phyloP scores from a whole-genome alignment of 2,797 vertebrate genomes.

The Mus spretus region DNA sequence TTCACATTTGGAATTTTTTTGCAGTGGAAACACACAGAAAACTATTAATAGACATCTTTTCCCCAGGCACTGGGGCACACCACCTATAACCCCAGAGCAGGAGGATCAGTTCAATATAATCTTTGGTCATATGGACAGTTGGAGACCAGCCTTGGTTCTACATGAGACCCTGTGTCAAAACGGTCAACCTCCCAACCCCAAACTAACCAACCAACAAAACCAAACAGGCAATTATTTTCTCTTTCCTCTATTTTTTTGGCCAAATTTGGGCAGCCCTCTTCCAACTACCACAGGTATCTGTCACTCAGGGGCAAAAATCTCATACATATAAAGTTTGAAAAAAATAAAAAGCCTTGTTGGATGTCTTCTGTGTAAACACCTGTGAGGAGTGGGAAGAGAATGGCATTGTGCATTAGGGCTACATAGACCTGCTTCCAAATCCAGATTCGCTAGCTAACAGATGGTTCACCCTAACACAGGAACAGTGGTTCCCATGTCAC shows the following conservation, averaged over 20 bases:
- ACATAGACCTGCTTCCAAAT: background rate
- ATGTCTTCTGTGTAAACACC: background rate
- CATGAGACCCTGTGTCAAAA: background rate
- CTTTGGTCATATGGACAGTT: background rate
- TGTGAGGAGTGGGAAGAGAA: background rate
- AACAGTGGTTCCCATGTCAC: background rate
- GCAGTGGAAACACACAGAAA: conserved; percentile 13
- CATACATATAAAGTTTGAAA: background rate
- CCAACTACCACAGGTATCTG: background rate
- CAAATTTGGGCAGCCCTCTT: background rate
- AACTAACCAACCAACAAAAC: background rate
- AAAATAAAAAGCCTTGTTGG: background rate
- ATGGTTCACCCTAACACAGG: background rate
- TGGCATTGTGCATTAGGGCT: background rate
- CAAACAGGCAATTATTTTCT: background rate
- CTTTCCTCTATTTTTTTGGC: background rate
- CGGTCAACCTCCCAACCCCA: background rate
- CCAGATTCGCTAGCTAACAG: background rate
- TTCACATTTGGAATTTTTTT: background rate
- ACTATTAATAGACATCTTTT: background rate
- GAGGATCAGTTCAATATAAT: background rate
- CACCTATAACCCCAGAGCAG: background rate
- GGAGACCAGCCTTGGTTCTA: background rate
- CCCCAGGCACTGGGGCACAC: background rate
- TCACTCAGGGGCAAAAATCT: background rate